Percentiles rank a stretch among this genome's conserved stretches.
phyloP scores from a whole-genome alignment of 2,113 vertebrate genomes.

The Notiomystis cincta region DNA sequence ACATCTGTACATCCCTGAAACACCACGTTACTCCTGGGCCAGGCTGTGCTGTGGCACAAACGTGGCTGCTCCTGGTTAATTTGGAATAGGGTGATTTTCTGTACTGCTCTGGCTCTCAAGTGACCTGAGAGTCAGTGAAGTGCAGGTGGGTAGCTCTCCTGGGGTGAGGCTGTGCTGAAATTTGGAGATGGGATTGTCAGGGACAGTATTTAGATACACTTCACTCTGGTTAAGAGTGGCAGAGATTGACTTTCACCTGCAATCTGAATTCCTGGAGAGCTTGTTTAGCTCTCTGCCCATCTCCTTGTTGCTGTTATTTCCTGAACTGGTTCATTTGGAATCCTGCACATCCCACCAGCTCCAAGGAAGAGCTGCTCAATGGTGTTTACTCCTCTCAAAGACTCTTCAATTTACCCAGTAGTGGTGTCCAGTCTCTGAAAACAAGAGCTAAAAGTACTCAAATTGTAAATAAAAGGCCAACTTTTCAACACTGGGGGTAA shows the following conservation, averaged over 20 bases:
- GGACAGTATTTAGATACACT: not conserved
- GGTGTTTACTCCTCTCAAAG: not conserved
- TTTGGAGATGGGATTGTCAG: not conserved
- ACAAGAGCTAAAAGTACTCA: not conserved
- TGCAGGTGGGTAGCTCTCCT: not conserved
- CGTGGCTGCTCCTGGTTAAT: not conserved
- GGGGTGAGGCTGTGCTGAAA: not conserved
- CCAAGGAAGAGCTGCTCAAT: not conserved
- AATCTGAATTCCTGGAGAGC: not conserved
- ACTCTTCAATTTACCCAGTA: not conserved
- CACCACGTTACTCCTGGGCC: accelerated
- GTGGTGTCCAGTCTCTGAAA: not conserved
- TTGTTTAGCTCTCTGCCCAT: not conserved
- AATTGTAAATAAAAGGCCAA: not conserved
- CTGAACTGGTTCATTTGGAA: not conserved
- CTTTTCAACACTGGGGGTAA: not conserved
- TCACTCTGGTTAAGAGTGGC: not conserved
- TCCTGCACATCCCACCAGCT: not conserved
- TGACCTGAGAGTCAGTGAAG: not conserved
- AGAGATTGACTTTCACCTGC: not conserved
- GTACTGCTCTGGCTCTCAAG: not conserved
- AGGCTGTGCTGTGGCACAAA: not conserved
- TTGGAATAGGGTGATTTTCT: not conserved
- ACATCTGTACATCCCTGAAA: not conserved
- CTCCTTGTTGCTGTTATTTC: not conserved